phyloP scores from a whole-genome alignment of 2,797 vertebrate species.

The Mionectes olivaceus region DNA sequence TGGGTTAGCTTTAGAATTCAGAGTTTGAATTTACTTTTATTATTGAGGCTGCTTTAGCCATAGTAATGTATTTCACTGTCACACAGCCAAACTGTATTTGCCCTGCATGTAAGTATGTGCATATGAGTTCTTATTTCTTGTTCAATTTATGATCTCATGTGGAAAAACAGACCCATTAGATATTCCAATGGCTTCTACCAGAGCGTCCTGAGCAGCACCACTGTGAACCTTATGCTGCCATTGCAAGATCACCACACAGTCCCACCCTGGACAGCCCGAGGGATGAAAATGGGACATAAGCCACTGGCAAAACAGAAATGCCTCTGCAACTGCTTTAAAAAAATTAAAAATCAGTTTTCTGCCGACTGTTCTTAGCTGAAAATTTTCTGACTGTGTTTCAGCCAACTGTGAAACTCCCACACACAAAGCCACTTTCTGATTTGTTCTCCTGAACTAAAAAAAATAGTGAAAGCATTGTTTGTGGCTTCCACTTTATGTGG shows the following conservation, averaged over 20 bases:
- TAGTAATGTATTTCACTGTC: background rate
- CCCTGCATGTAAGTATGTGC: background rate
- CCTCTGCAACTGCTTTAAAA: background rate
- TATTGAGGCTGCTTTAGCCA: background rate
- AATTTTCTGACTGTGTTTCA: background rate
- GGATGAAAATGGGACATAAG: background rate
- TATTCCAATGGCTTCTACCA: rapidly evolving
- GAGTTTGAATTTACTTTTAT: background rate
- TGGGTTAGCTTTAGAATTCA: background rate
- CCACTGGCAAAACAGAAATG: background rate
- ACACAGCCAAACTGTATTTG: background rate
- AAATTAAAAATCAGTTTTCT: background rate
- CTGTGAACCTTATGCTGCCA: background rate
- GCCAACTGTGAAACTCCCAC: background rate
- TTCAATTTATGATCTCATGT: background rate
- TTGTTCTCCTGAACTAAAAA: background rate
- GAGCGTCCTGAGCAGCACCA: background rate
- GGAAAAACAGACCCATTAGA: background rate
- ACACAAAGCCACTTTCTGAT: background rate
- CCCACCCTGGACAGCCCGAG: background rate
- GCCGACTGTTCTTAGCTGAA: background rate
- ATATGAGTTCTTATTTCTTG: background rate
- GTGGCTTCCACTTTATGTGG: background rate
- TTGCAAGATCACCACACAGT: background rate
- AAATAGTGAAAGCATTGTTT: background rate